Evolutionary conservation across 2,888 invertebrate genomes (phyloP).

Genomic region (Ptilodon capucinus): DNA sequence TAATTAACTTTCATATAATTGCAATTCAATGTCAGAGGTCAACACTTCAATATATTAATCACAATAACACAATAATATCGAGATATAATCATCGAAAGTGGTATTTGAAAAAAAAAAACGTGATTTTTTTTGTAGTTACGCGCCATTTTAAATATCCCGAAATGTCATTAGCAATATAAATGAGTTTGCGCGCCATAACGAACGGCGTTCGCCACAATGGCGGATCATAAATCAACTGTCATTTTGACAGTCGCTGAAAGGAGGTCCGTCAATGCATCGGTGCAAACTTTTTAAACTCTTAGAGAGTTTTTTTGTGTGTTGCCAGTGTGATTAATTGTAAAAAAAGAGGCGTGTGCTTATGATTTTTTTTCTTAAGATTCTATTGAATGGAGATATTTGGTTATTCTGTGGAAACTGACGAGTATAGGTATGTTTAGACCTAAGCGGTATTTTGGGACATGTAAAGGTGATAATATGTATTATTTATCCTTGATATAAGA

Average conservation of each 20-base stretch:
- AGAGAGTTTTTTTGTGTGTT: slow-evolving; percentile 47
- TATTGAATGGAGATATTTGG: slow-evolving; percentile 51
- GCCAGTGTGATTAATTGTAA: slow-evolving; percentile 67
- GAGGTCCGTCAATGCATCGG: slow-evolving; percentile 75
- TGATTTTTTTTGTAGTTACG: slow-evolving; percentile 43
- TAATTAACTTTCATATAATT: slow-evolving; percentile 33
- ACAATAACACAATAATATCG: slow-evolving; percentile 34
- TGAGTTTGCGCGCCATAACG: slow-evolving; percentile 78
- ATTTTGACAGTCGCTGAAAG: slow-evolving; percentile 77
- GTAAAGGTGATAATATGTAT: too few relatives aligned
- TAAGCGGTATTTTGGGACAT: neutral
- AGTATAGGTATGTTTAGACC: neutral
- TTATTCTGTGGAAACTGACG: slow-evolving; percentile 37
- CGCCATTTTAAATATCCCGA: slow-evolving; percentile 69
- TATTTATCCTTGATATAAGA: too few relatives aligned
- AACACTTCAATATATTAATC: slow-evolving; percentile 49
- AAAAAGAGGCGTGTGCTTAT: slow-evolving; percentile 49
- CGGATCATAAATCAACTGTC: slow-evolving; percentile 77
- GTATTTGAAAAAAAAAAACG: slow-evolving; percentile 36
- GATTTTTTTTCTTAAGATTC: slow-evolving; percentile 33
- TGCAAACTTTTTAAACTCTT: slow-evolving; percentile 73
- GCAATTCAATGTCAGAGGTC: slow-evolving; percentile 38
- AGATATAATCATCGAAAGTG: slow-evolving; percentile 43
- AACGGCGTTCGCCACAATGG: slow-evolving; percentile 74
- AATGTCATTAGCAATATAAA: slow-evolving; percentile 77